phyloP scores from a whole-genome alignment of 2,113 vertebrate genomes.

The Paradoxurus hermaphroditus region DNA sequence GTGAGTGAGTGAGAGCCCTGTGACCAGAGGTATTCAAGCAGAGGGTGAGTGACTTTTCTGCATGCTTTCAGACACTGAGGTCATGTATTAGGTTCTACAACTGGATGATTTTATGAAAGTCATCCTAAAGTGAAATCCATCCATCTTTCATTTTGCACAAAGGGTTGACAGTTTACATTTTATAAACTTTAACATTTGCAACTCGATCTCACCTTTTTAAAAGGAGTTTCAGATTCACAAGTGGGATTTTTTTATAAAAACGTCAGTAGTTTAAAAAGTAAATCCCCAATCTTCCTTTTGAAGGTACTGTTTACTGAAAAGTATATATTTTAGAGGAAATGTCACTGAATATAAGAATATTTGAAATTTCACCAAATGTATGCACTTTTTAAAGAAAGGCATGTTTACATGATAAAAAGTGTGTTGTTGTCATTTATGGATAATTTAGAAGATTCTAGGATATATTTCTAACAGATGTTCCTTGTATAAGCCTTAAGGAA shows the following conservation, averaged over 20 bases:
- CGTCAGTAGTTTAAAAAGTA: not conserved
- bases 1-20: not conserved
- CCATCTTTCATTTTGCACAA: not conserved
- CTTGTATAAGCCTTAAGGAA: not conserved
- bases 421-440: not conserved
- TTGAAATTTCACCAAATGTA: not conserved
- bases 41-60: not conserved
- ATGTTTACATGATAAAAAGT: slow-evolving; percentile 22
- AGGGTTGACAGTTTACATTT: not conserved
- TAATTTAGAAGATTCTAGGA: not conserved
- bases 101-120: not conserved
- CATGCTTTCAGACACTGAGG: not conserved
- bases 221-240: not conserved
- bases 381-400: not conserved
- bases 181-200: not conserved
- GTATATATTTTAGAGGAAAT: slow-evolving; percentile 9
- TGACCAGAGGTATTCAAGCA: not conserved
- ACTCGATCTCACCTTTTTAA: not conserved
- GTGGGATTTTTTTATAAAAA: slow-evolving; percentile 12
- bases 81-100: not conserved
- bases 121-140: not conserved
- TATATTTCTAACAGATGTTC: slow-evolving; percentile 34
- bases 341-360: not conserved
- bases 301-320: not conserved
- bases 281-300: not conserved